Conservation (phyloP, 2,113 vertebrate genomes). For the Cinclus cinclus region DNA sequence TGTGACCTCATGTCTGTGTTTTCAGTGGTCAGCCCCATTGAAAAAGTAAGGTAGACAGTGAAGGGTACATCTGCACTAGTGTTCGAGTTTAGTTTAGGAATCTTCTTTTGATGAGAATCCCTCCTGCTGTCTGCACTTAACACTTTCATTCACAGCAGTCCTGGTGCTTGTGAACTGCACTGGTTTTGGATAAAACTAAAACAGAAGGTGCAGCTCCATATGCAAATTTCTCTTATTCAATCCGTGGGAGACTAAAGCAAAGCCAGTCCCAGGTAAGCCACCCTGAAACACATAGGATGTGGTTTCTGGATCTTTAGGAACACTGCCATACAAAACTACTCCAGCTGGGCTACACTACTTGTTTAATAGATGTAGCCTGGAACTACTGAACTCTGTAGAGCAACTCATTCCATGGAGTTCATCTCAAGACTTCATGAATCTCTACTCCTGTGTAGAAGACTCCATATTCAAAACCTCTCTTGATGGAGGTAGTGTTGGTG, state of each 20-base stretch:
- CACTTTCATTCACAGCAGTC: not conserved
- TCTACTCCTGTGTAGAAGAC: not conserved
- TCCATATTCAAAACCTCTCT: not conserved
- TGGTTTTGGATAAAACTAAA: not conserved
- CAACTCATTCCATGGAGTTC: not conserved
- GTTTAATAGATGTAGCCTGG: fast-evolving
- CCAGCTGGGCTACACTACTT: fast-evolving
- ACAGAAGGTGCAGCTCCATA: not conserved
- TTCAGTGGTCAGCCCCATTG: not conserved
- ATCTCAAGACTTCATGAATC: not conserved
- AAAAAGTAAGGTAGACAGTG: not conserved
- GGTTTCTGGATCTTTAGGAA: not conserved
- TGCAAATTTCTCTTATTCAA: not conserved
- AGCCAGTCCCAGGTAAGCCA: not conserved
- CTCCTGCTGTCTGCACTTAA: not conserved
- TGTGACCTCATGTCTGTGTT: not conserved
- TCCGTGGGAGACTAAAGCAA: not conserved
- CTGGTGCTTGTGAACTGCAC: not conserved
- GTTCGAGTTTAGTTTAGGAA: not conserved
- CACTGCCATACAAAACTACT: not conserved
- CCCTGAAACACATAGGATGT: not conserved
- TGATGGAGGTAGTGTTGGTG: not conserved
- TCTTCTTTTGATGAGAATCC: not conserved
- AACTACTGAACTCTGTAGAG: not conserved
- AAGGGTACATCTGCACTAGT: not conserved